Base-by-base conservation (phyloP, 2,797 vertebrate genomes). In the Pseudochirops cupreus region DNA sequence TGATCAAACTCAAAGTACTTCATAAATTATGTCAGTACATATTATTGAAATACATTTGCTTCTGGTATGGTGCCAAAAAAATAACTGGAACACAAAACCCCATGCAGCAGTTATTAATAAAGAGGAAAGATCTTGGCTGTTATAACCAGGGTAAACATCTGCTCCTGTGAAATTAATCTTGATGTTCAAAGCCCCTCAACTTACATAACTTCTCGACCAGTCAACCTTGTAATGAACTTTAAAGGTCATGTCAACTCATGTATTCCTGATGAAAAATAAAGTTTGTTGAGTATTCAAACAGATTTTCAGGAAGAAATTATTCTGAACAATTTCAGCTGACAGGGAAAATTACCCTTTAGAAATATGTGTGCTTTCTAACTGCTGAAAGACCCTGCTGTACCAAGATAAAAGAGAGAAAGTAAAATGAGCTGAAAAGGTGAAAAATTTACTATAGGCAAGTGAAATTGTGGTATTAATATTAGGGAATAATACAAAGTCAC, bases 211-310 rank as follows among this genome's bases (percentile, higher is more conserved):
- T 94, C 94, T 95, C 56, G 58, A 90, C 92, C 67, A 93, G 58
- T 82, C 7, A 93, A 33, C 74, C 53, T 96, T 94, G 4, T 91
- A 59, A 46, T 94, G 67, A 95, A 92, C 94, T 93, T 96, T 59
- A 91, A 95, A 50, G n/a, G n/a, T 90, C 92, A 58, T n/a, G n/a
- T 94, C 92, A 97, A 97, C 91, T 96, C 90, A 95, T 26, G 90
- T 18, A 67, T 96, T 96, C 91, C 50, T 90, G 93, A 91, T 92
- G 94, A 93, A 96, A 94, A 97, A 53, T 54, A 58, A 95, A 95
- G 24, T 67, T 91, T 54, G 92, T 95, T 90, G 57, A 56, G 12
- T 58, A 91, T 50, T 93, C 92, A 94, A 95, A 56, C 82, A 92
- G 89, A 59, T 94, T 97, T 7, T 18, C 33, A 96, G 92, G 94